Evolutionary conservation across 2,113 vertebrate genomes (phyloP).

Genomic region (Neoarius graeffei): DNA sequence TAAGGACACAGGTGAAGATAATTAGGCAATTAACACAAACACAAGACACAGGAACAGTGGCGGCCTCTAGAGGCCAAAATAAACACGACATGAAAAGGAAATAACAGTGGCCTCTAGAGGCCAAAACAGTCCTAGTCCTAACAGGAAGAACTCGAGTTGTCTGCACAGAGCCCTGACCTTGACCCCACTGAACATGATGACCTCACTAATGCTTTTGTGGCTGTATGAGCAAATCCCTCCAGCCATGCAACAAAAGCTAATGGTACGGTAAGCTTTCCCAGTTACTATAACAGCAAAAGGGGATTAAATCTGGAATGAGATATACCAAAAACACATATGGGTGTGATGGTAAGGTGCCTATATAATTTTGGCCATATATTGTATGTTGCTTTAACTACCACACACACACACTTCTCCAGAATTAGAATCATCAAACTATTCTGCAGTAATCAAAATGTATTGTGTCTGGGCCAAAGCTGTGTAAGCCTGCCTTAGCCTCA

Average conservation of each 20-base stretch:
- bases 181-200: neutral
- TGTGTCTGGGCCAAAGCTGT: neutral
- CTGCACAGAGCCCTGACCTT: neutral
- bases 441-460: neutral
- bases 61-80: too few species aligned
- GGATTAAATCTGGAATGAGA: neutral
- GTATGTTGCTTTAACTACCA: neutral
- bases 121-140: too few species aligned
- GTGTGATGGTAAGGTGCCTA: neutral
- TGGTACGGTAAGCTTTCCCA: neutral
- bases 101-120: too few species aligned
- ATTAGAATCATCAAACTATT: neutral
- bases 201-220: neutral
- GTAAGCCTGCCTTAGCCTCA: neutral
- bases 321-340: neutral
- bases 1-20: too few species aligned
- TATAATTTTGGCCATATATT: neutral
- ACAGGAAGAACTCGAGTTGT: too few species aligned
- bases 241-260: neutral
- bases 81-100: too few species aligned
- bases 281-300: neutral
- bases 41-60: too few species aligned
- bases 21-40: too few species aligned
- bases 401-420: neutral
- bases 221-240: neutral